Evolutionary conservation across 2,797 vertebrate genomes (phyloP).

Genomic region (Chelidonichthys spinosus): DNA sequence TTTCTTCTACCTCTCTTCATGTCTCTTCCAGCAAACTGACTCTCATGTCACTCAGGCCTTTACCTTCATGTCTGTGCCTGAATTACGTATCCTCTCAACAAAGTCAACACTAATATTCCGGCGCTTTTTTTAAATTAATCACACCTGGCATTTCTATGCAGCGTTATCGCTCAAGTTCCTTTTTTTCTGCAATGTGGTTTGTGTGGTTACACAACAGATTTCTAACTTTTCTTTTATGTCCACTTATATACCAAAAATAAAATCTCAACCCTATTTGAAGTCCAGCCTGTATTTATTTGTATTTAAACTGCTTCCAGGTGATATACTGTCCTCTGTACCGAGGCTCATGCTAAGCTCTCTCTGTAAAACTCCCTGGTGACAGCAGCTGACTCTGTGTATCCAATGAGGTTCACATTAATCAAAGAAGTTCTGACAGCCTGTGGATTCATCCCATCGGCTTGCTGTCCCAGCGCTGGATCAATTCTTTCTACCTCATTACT

Average conservation of each 20-base stretch:
- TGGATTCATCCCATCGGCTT: constrained; percentile 29
- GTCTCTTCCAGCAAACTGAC: not conserved
- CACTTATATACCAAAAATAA: not conserved
- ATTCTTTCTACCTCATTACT: constrained; percentile 23
- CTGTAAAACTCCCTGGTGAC: constrained; percentile 12
- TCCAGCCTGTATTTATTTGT: constrained; percentile 1
- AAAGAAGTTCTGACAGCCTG: constrained; percentile 37
- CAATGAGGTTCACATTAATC: constrained; percentile 9
- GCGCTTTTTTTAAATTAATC: not conserved
- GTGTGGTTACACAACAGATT: not conserved
- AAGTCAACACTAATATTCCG: not conserved
- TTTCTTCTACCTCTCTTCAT: not conserved
- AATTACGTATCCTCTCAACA: not conserved
- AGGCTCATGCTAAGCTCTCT: constrained; percentile 19
- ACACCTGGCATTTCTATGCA: not conserved
- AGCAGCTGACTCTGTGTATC: constrained; percentile 16
- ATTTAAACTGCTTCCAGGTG: constrained; percentile 16
- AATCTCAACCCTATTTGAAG: not conserved
- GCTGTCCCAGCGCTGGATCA: constrained; percentile 28
- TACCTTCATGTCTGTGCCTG: not conserved
- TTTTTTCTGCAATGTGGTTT: not conserved
- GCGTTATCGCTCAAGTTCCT: not conserved
- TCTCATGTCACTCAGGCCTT: not conserved
- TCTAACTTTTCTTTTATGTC: not conserved
- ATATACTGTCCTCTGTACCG: not conserved